Evolutionary conservation across 1,140 invertebrate genomes (phyloP).

Genomic region (Orius laevigatus): DNA sequence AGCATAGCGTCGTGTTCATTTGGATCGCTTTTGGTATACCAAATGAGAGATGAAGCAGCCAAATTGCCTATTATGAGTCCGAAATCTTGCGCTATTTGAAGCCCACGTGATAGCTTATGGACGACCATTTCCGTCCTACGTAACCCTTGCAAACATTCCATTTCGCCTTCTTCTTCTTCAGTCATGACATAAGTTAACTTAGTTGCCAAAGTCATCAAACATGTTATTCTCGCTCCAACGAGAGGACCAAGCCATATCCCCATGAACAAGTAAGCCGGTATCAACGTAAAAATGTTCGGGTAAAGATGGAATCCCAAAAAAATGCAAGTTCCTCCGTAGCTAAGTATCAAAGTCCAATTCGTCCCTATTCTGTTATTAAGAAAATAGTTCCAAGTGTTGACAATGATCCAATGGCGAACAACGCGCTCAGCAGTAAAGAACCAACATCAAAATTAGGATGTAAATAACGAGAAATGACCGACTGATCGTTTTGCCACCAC

Average conservation of each 20-base stretch:
- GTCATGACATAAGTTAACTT: conserved; percentile 37
- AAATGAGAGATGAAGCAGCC: conserved; percentile 30
- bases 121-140: conserved; percentile 15
- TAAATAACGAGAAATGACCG: conserved; percentile 9
- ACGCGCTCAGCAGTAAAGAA: conserved; percentile 33
- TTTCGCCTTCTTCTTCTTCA: conserved; percentile 32
- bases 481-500: conserved; percentile 23
- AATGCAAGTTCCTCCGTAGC: conserved; percentile 32
- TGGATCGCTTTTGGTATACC: conserved; percentile 24
- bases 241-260: conserved; percentile 37
- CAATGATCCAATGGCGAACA: conserved; percentile 35
- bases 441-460: conserved; percentile 28
- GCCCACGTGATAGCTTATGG: conserved; percentile 25
- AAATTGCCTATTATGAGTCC: conserved; percentile 36
- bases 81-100: conserved; percentile 38
- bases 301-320: conserved; percentile 41
- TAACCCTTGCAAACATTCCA: conserved; percentile 14
- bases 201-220: conserved; percentile 38
- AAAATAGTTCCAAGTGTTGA: conserved; percentile 35
- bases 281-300: conserved; percentile 39
- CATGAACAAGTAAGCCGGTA: conserved; percentile 40
- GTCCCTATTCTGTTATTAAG: conserved; percentile 36
- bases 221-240: conserved; percentile 35
- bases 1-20: conserved; percentile 1
- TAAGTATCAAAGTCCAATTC: conserved; percentile 31